Base-by-base conservation (phyloP, 2,888 invertebrate genomes). In the Corbicula japonica region DNA sequence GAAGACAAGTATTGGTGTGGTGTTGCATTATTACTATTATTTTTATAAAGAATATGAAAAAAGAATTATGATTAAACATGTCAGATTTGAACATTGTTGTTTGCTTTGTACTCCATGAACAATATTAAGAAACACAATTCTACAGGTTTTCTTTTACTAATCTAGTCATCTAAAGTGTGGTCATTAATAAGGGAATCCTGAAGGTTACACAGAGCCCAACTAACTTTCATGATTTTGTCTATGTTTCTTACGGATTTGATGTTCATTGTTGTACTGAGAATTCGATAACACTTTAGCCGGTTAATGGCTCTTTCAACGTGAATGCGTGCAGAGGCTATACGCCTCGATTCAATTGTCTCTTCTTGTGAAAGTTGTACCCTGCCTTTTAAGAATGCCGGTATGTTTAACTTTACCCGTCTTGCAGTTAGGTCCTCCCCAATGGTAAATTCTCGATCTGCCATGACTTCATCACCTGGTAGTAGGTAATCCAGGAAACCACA, bases 281-380 rank as follows among this genome's bases (percentile, higher is more conserved):
- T 46, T 48, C 28, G 38, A 28, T 48, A 69, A 26, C 52, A 30
- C 60, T 76, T 76, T 28, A 65, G 23, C 32, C 63, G 21, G 21
- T 35, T 21, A 21, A 76, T 63, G 4, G 58, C 76, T 18, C 76
- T 46, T 56, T 76, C 76, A n/a, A 76, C 58, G 38, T 50, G 63
- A 30, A 76, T 76, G 48, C 58, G 28, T 4, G 62, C 35, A 41
- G 34, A 26, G 8, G 69, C 62, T 18, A 75, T 75, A 15, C 50
- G n/a, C 28, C 76, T 18, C 1, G 70, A 58, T 23, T 56, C 18
- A 10, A 32, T 54, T 15, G 52, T 48, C 23, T 75, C 62, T 26
- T 54, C 10, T 15, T 32, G 54, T 21, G 41, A 44, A 10, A 66
- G 68, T 38, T 69, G 62, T n/a, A n/a, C 26, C 30, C 61, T 50